Evolutionary conservation across 2,797 vertebrate species (phyloP).

Genomic region (Alauda arvensis): DNA sequence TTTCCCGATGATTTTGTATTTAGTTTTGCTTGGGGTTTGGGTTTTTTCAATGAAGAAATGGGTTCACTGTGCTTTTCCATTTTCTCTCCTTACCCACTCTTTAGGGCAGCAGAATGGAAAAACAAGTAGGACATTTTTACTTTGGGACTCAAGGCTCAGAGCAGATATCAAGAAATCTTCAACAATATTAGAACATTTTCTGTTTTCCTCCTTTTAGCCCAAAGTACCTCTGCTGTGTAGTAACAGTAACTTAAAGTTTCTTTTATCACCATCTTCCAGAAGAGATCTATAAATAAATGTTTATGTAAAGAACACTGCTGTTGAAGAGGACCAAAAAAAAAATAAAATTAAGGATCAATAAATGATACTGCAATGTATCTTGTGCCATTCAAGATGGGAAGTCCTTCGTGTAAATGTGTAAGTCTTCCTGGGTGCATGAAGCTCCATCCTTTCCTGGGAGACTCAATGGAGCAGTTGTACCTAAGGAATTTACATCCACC

Average conservation of each 20-base stretch:
- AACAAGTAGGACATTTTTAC: conserved; percentile 46
- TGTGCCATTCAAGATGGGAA: conserved; percentile 92
- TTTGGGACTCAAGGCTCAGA: conserved; percentile 74
- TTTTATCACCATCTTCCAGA: conserved; percentile 57
- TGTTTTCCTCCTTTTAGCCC: conserved; percentile 44
- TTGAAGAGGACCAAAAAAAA: not conserved
- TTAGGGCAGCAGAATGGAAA: conserved; percentile 35
- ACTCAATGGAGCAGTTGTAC: conserved; percentile 93
- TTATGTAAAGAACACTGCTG: conserved; percentile 33
- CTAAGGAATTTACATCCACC: conserved; percentile 95
- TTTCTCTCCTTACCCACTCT: conserved; percentile 3
- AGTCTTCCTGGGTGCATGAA: conserved; percentile 97
- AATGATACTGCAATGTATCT: conserved; percentile 97
- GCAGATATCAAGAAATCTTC: conserved; percentile 61
- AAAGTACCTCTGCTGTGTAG: conserved; percentile 54
- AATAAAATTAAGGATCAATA: conserved; percentile 84
- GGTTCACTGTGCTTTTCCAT: not conserved
- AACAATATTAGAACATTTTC: conserved; percentile 32
- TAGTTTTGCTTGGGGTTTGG: not conserved
- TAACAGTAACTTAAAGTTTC: conserved; percentile 56
- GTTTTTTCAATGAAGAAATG: not conserved
- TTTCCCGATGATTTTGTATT: not conserved
- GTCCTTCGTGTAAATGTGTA: conserved; percentile 95
- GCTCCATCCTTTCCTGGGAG: conserved; percentile 95
- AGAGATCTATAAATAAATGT: conserved; percentile 69